Evolutionary conservation across 2,113 vertebrate species (phyloP), one percentile per base, ranked within the genome.

Genomic region (Etheostoma cragini): DNA sequence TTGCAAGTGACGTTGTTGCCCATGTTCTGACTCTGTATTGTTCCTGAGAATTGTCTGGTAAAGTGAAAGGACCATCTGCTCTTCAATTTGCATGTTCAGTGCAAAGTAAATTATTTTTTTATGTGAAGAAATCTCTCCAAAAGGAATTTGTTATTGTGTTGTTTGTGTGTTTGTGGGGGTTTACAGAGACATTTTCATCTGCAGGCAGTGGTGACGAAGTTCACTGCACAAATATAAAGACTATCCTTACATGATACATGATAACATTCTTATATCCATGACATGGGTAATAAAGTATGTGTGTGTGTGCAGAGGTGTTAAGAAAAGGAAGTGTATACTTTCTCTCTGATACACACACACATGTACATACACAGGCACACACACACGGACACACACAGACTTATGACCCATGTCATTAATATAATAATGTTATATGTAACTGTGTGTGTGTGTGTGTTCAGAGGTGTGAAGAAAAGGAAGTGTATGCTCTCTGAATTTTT

Each of bases 41-140:
- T 64, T 57, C 63, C 47, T 72, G 81, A 65, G n/a, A 26, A 49
- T 19, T 53, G 52, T 75, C 8, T 73, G 52, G 24, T 53, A 57
- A 63, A 69, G 68, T 52, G 56, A 83, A 73, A 64, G 46, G 47
- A 64, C 24, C 63, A 46, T 69, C 70, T 72, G 74, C 50, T 79
- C 57, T 42, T 56, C 60, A 30, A 33, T 79, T 74, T 80, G 72
- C 81, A 82, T 76, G 78, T 84, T 57, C 62, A 70, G 17, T 72
- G 66, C 75, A 87, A 76, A 74, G 67, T 79, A 1, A 76, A 72
- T 58, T 54, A 19, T 52, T 60, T 70, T 75, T 45, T 72, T 13
- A 6, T 52, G 50, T 30, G 16, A 22, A 75, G 53, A 50, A 52
- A 62, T n/a, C 17, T 21, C 33, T 68, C 33, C 6, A 22, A 4